These are phyloP conservation scores for Nemotelus pantherinus DNA, from an alignment of 2,888 invertebrate species.

Conservation along the genomic window DNA sequence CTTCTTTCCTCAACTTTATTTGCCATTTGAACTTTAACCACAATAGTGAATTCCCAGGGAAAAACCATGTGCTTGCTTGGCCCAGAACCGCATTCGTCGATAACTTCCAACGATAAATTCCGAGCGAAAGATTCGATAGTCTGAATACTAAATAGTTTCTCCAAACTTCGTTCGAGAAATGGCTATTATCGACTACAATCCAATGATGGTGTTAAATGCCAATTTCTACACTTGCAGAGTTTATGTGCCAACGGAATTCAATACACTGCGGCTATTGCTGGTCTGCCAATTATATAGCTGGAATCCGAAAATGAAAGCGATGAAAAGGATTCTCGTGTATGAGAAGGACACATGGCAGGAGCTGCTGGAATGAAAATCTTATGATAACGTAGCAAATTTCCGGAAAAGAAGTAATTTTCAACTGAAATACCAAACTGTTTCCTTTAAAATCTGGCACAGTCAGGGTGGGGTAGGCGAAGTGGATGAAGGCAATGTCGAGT, in stretches of 20 bases:
- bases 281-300: conserved; percentile 1
- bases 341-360: conserved; percentile 14
- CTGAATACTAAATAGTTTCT: too few relatives aligned
- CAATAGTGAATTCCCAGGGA: too few relatives aligned
- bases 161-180: too few relatives aligned
- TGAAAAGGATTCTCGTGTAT: neutral
- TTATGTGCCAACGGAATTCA: neutral
- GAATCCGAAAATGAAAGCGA: neutral
- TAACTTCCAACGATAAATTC: too few relatives aligned
- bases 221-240: conserved; percentile 17
- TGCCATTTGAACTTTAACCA: too few relatives aligned
- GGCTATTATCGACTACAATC: neutral
- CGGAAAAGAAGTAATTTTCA: conserved; percentile 19
- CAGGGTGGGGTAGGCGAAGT: neutral
- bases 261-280: neutral
- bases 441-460: conserved; percentile 20
- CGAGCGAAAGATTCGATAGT: too few relatives aligned
- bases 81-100: too few relatives aligned
- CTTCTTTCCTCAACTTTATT: too few relatives aligned
- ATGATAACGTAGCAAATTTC: conserved; percentile 6
- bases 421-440: neutral
- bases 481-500: neutral
- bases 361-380: conserved; percentile 33
- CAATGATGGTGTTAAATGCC: conserved; percentile 13
- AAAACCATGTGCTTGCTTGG: too few relatives aligned